Evolutionary conservation across 64 coral and sea anemone genomes (phyloP).

Genomic region (Porites lutea): DNA sequence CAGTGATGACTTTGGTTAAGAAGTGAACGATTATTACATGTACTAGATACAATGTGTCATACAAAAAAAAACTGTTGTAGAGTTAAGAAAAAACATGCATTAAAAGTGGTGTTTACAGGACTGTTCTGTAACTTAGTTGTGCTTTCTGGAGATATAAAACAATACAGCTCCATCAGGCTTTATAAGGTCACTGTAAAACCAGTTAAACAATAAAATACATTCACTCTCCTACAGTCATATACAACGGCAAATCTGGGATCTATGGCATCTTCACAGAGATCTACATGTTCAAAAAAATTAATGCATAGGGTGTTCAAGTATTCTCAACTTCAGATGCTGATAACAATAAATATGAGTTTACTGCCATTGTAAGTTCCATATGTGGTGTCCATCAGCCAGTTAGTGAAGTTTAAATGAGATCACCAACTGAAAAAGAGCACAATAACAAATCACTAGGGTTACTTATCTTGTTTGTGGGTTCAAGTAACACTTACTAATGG

Average conservation of each 20-base stretch:
- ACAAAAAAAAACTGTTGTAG: not conserved
- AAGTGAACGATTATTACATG: not conserved
- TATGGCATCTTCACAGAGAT: too few species aligned
- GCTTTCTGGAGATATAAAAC: not conserved
- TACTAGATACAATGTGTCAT: not conserved
- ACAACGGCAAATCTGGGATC: too few species aligned
- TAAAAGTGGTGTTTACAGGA: conserved; percentile 25
- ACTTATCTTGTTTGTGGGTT: not conserved
- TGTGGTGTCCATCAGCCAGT: not conserved
- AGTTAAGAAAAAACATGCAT: not conserved
- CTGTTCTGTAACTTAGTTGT: not conserved
- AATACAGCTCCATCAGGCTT: not conserved
- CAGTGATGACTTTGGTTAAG: not conserved
- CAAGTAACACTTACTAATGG: too few species aligned
- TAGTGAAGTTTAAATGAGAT: conserved; percentile 79
- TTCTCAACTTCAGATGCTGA: not conserved
- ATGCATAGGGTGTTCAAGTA: too few species aligned
- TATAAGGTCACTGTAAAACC: too few species aligned
- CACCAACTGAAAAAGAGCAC: conserved; percentile 82
- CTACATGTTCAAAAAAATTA: too few species aligned
- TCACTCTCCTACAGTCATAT: too few species aligned
- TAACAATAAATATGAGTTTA: not conserved
- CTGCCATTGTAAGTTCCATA: too few species aligned
- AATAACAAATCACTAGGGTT: not conserved
- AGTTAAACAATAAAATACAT: too few species aligned